These are phyloP conservation scores for Lutjanus campechanus DNA, from an alignment of 2,797 vertebrate species.

Conservation along the genomic window DNA sequence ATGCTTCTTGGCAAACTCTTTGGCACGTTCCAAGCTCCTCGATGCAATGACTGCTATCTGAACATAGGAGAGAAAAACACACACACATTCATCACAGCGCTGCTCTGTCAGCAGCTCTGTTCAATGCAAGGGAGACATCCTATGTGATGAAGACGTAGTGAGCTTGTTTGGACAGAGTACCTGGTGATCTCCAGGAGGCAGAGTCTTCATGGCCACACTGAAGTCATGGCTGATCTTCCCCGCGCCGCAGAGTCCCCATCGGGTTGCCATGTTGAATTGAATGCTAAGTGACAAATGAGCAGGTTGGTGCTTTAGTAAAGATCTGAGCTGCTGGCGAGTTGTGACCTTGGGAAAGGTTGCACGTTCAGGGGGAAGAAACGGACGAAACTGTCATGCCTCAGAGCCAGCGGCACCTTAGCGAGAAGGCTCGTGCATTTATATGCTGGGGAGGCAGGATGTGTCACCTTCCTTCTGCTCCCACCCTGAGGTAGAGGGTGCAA, in stretches of 20 bases:
- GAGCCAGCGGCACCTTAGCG: conserved; percentile 42
- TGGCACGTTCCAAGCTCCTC: conserved; percentile 76
- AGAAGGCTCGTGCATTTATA: conserved; percentile 74
- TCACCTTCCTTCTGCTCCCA: conserved; percentile 68
- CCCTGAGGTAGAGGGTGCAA: conserved; percentile 60
- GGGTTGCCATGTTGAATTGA: conserved; percentile 79
- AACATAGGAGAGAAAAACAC: conserved; percentile 11
- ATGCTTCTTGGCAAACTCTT: conserved; percentile 83
- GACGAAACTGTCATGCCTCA: conserved; percentile 58
- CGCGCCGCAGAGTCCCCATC: conserved; percentile 85
- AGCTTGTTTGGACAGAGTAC: conserved; percentile 59
- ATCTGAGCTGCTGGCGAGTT: conserved; percentile 53
- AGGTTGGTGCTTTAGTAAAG: conserved; percentile 42
- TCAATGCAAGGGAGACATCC: neutral
- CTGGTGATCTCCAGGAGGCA: conserved; percentile 84
- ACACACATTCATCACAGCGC: conserved; percentile 24
- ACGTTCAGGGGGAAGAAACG: conserved; percentile 50
- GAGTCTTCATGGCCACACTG: conserved; percentile 80
- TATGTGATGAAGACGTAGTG: conserved; percentile 5
- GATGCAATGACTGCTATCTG: conserved; percentile 85
- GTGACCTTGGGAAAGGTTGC: conserved; percentile 73
- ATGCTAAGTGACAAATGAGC: conserved; percentile 59
- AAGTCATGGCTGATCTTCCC: conserved; percentile 88
- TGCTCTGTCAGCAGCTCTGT: conserved; percentile 16
- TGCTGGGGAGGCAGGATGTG: conserved; percentile 64